Evolutionary conservation across 2,888 invertebrate species (phyloP).

Genomic region (Tinea trinotella): DNA sequence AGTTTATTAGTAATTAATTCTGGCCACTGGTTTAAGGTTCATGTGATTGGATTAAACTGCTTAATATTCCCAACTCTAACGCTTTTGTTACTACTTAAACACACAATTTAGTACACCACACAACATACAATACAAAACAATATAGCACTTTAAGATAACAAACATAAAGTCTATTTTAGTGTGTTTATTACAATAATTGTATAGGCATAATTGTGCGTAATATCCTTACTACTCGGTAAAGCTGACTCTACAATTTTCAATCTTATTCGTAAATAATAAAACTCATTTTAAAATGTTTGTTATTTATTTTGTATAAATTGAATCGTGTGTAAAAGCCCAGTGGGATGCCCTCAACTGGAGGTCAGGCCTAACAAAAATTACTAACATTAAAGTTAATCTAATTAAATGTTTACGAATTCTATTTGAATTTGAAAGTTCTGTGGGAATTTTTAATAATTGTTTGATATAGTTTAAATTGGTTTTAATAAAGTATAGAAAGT

Average conservation of each 20-base stretch:
- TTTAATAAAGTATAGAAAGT: no score
- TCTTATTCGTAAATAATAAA: background rate
- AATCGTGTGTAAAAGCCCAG: background rate
- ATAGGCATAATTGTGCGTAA: no score
- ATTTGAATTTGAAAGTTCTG: background rate
- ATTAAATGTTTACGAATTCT: conserved; percentile 1
- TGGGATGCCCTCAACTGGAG: background rate
- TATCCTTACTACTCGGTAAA: no score
- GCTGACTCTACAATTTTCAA: no score
- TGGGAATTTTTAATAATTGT: conserved; percentile 1
- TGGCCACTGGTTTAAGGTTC: background rate
- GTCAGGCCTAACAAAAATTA: background rate
- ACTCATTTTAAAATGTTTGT: background rate
- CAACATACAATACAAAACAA: background rate
- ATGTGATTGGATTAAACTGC: background rate
- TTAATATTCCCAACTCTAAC: background rate
- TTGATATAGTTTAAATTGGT: no score
- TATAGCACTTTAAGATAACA: no score
- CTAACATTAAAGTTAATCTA: background rate
- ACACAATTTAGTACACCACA: background rate
- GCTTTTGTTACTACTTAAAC: no score
- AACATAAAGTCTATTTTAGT: no score
- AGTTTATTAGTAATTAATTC: background rate
- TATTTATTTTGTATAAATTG: background rate
- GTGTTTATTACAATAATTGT: no score